Base-by-base conservation (phyloP, 1,140 invertebrate species). In the Ceratina japonica region DNA sequence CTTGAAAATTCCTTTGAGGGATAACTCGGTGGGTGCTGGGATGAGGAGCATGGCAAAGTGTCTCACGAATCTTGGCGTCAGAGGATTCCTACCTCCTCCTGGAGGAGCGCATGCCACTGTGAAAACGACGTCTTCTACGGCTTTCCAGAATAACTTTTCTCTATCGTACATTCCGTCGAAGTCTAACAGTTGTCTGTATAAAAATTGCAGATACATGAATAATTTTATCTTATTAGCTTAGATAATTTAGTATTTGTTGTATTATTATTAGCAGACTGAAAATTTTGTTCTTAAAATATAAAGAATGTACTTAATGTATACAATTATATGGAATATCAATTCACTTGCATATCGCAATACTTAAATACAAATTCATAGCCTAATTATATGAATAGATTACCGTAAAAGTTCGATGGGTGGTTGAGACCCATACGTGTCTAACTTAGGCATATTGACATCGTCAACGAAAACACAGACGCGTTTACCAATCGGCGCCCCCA, bases 391-490 rank as follows among this genome's bases (percentile, higher is more conserved):
- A 88, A 90, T 10, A 44, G 5, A 10, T 90, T 87, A 97, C 93
- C 97, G 94, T 15, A 98, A 89, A 58, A 98, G 91, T 93, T 98
- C 98, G 74, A 98, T 96, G 0, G 97, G 96, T 54, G 97, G 97
- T 90, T 98, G 97, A 7, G 97, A 97, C 20, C 97, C 97, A 88
- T 98, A 98, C 0, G 94, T 94, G 84, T 98, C 95, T 51, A 96
- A 88, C 85, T 95, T 95, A 0, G 97, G 97, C 97, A 98, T 98
- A 87, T 98, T 98, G 0, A 98, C 94, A 88, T 98, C 97, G 90
- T 98, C 97, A n/a, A 98, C 95, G 90, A 98, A 97, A 64, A 97
- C 94, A 49, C 98, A 94, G 0, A 97, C 93, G 85, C 95, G 95
- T 91, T 97, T 98, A 10, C 97, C 97, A 24, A 96, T 89, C 0